Base-by-base conservation (phyloP, 2,888 invertebrate species). In the Pterobdella sp. region DNA sequence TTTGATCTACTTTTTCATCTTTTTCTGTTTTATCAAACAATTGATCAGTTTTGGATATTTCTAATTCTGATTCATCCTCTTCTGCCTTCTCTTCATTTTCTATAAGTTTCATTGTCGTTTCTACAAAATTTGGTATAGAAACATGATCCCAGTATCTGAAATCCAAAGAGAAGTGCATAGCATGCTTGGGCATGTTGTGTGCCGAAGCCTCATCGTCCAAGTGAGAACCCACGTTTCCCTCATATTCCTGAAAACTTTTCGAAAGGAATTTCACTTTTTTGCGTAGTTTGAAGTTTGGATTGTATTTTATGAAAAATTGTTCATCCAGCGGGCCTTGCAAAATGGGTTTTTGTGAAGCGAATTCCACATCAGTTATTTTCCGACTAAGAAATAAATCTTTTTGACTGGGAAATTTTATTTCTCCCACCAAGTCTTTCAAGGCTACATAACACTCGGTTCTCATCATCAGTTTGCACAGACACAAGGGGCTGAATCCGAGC, bases 141-240 rank as follows among this genome's bases (percentile, higher is more conserved):
- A n/a, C 22, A 26, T 34, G 22, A 10, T 71, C 26, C 71, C 60
- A 71, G 37, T 31, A 14, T 32, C 56, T 71, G 31, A 71, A 35
- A 35, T 71, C 63, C 14, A 60, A 37, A n/a, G 60, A 60, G 35
- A 63, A 71, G 56, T 71, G 71, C 63, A 71, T 63, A 1, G 63
- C 60, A 34, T 71, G 35, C 36, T 71, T 56, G n/a, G 60, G 22
- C 60, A 71, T 32, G n/a, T 63, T 63, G 2, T 35, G 26, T 32
- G 29, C 31, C 14, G 32, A 32, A 26, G 60, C 63, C 31, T 63
- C 63, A 34, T 71, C 56, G 31, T 63, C 63, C 1, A 49, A 60
- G 35, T 71, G 71, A 1, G 60, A 71, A n/a, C 32, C 36, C 10
- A 31, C 60, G 31, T 56, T 35, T 69, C 32, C 31, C 26, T 29